These are phyloP conservation scores for Eupithecia inturbata DNA, from an alignment of 2,888 invertebrate species.

Conservation along the genomic window DNA sequence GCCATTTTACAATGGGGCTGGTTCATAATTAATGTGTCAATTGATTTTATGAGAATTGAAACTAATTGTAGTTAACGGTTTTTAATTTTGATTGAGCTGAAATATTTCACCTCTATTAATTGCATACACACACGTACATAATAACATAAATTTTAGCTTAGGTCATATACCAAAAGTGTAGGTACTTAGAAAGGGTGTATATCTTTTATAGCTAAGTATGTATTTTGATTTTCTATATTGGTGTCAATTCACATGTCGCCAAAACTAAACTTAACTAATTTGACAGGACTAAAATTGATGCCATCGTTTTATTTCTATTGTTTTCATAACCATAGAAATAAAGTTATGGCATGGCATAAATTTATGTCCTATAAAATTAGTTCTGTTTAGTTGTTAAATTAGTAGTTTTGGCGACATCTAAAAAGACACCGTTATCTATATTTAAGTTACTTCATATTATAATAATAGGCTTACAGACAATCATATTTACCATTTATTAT, in stretches of 20 bases:
- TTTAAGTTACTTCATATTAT: too few species aligned
- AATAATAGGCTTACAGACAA: neutral
- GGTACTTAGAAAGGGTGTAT: neutral
- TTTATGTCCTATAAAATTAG: too few species aligned
- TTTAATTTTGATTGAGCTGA: neutral
- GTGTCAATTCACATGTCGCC: too few species aligned
- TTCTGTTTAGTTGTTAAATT: too few species aligned
- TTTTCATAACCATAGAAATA: too few species aligned
- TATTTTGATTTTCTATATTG: neutral
- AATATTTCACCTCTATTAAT: neutral
- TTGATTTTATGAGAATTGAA: constrained; percentile 9
- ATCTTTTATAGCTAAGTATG: neutral
- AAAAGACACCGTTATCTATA: too few species aligned
- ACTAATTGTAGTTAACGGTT: neutral
- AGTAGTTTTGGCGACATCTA: neutral
- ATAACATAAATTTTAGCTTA: too few species aligned
- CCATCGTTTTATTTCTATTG: too few species aligned
- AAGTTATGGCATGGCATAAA: neutral
- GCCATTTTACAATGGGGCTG: constrained; percentile 24
- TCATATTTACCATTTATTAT: neutral
- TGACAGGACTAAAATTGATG: too few species aligned
- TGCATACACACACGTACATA: too few species aligned
- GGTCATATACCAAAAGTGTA: neutral
- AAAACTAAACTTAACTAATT: too few species aligned
- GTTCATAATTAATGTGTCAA: constrained; percentile 21